These are phyloP conservation scores for Montipora foliosa DNA, from an alignment of 64 coral and sea anemone species.

Conservation along the genomic window DNA sequence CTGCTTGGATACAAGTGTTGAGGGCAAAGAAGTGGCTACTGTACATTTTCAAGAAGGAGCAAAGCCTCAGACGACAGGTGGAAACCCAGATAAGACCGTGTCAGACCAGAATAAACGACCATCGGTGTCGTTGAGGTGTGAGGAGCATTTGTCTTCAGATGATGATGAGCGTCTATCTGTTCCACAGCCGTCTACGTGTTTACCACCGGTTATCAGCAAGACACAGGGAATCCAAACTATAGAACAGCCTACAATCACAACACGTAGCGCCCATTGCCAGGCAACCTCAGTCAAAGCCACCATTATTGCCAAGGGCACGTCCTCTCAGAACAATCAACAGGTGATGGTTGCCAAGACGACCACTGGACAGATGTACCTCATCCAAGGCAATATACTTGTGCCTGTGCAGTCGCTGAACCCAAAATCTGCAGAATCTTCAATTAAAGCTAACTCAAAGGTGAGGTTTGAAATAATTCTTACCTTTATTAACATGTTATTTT, in stretches of 20 bases:
- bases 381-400: slow-evolving; percentile 89
- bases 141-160: slow-evolving; percentile 17
- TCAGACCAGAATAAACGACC: neutral
- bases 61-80: neutral
- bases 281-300: slow-evolving; percentile 84
- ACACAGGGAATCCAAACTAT: slow-evolving; percentile 18
- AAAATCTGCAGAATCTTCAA: neutral
- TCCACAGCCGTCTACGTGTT: neutral
- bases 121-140: neutral
- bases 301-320: slow-evolving; percentile 93
- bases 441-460: slow-evolving; percentile 22
- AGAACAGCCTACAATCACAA: neutral
- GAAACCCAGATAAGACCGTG: neutral
- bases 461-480: neutral
- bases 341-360: slow-evolving; percentile 91
- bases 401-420: slow-evolving; percentile 79
- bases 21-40: no score
- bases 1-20: neutral
- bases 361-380: slow-evolving; percentile 93
- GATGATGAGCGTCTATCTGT: neutral
- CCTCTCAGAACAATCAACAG: slow-evolving; percentile 81
- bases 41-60: neutral
- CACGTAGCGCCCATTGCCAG: neutral
- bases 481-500: neutral
- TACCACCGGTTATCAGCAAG: neutral